These are phyloP conservation scores for Drosophila asahinai DNA, from an alignment of 1,140 invertebrate species.

Conservation along the genomic window DNA sequence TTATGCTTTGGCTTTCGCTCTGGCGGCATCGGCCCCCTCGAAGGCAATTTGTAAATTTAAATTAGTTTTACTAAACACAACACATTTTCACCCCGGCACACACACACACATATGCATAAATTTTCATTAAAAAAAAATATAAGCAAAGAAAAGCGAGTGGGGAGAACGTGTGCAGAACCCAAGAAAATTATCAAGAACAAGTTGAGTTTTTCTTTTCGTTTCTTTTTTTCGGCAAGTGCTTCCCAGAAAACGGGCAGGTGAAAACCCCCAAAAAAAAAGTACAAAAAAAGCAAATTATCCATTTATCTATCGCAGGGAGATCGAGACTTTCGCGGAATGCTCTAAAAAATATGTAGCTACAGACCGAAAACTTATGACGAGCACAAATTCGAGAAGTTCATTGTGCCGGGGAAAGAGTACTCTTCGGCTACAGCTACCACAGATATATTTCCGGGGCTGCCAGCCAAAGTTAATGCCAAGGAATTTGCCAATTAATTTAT, in stretches of 20 bases:
- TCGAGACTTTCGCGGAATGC: conserved; percentile 47
- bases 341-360: conserved; percentile 7
- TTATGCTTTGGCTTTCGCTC: conserved; percentile 52
- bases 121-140: conserved; percentile 51
- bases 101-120: conserved; percentile 51
- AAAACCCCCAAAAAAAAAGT: conserved; percentile 15
- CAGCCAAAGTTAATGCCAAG: conserved; percentile 32
- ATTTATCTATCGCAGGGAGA: conserved; percentile 33
- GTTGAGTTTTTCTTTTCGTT: conserved; percentile 44
- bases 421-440: background rate
- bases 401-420: conserved; percentile 10
- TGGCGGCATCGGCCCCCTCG: conserved; percentile 33
- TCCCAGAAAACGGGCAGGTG: conserved; percentile 52
- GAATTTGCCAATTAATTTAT: conserved; percentile 48
- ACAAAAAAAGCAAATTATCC: conserved; percentile 37
- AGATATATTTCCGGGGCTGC: conserved; percentile 20
- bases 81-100: conserved; percentile 47
- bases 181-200: conserved; percentile 66
- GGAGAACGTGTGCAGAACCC: conserved; percentile 48
- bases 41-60: conserved; percentile 67
- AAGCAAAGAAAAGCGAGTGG: conserved; percentile 31
- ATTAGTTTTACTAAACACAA: conserved; percentile 66
- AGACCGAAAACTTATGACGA: conserved; percentile 34
- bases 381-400: conserved; percentile 45
- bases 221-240: conserved; percentile 11